Base-by-base conservation (phyloP, 2,113 vertebrate genomes). In the Phrynosoma blainvillii region DNA sequence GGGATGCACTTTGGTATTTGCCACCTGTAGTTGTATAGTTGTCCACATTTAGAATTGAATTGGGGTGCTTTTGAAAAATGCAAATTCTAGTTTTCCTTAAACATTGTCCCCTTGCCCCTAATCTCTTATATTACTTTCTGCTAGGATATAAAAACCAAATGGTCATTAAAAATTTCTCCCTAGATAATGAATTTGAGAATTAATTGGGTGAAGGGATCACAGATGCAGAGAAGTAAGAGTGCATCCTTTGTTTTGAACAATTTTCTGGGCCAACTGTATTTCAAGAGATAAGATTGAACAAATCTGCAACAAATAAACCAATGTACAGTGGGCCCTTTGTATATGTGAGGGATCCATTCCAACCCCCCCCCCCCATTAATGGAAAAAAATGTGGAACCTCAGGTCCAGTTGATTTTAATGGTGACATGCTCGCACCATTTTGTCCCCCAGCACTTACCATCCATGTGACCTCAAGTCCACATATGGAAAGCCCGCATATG, bases 41-140 rank as follows among this genome's bases (percentile, higher is more conserved):
- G n/a, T 8, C 42, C 40, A 52, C 16, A 30, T n/a, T 16, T 54
- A 20, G 66, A 71, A 42, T 30, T n/a, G 66, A 18, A 84, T 84
- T n/a, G 8, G 16, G 11, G 20, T 1, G 12, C 36, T 8, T 42
- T 81, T 90, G 32, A 59, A 89, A 78, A 77, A 78, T 13, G 20
- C 66, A 66, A 47, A 1, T 71, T 90, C 87, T 90, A 83, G n/a
- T 8, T 77, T 0, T 66, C 62, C 0, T 85, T 82, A 92, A 85
- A 75, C 76, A 77, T 82, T 78, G 91, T 79, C 71, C 59, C 79
- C 2, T 82, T 47, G 36, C 66, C 16, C 68, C 8, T 9, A 78
- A 42, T 30, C 42, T 27, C 14, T 52, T 66, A 84, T 56, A 11
- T 8, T 81, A 56, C 12, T n/a, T 77, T 21, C 30, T 79, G 13